Conservation (phyloP, 2,888 invertebrate species). For the Amphiduros pacificus region DNA sequence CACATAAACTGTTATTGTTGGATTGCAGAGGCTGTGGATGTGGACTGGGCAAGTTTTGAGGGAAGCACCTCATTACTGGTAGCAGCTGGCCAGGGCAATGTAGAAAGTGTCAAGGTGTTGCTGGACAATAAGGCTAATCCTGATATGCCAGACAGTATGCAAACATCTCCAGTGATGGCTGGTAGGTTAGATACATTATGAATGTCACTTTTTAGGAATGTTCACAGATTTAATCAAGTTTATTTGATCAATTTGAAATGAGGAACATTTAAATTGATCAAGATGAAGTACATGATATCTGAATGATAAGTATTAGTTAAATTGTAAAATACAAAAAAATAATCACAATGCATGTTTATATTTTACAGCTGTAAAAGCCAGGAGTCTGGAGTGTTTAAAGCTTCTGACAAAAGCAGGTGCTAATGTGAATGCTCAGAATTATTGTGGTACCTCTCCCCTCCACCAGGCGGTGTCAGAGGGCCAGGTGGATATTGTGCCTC, state of each 20-base stretch:
- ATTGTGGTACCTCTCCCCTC: constrained; percentile 44
- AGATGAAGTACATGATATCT: background rate
- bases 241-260: too few relatives aligned
- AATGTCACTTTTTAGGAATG: too few relatives aligned
- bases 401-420: constrained; percentile 41
- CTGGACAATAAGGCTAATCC: constrained; percentile 50
- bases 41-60: constrained; percentile 25
- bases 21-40: constrained; percentile 72
- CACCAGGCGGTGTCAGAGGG: constrained; percentile 44
- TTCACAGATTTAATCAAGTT: too few relatives aligned
- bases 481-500: constrained; percentile 28
- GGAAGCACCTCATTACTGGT: constrained; percentile 51
- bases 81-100: constrained; percentile 47
- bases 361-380: constrained; percentile 36
- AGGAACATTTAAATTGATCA: too few relatives aligned
- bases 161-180: constrained; percentile 48
- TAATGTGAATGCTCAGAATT: constrained; percentile 40
- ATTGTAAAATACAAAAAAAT: background rate
- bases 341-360: background rate
- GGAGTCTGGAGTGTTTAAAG: constrained; percentile 37
- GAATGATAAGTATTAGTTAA: background rate
- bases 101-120: constrained; percentile 40
- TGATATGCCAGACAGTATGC: constrained; percentile 32
- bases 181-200: constrained; percentile 32
- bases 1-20: too few relatives aligned